Percentiles rank a stretch among this genome's conserved stretches.
phyloP scores from a whole-genome alignment of 2,888 invertebrate genomes.

The Hanleya hanleyi region DNA sequence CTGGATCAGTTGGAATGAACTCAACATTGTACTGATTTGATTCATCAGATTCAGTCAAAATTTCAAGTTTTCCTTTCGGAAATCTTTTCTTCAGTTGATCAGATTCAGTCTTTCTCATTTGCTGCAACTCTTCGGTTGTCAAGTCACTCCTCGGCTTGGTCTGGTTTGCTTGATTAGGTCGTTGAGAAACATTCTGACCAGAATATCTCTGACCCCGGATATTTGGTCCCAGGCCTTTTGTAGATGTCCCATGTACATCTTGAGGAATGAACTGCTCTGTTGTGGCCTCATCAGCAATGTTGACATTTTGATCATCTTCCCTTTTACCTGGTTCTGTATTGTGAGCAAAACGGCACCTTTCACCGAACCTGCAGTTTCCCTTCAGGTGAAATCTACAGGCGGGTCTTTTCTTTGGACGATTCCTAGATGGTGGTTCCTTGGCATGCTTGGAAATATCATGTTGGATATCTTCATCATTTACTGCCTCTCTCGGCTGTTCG shows the following conservation, averaged over 20 bases:
- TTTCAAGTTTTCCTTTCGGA: slow-evolving; percentile 45
- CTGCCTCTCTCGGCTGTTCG: background rate
- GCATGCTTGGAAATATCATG: background rate
- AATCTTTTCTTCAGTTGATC: slow-evolving; percentile 60
- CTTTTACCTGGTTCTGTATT: background rate
- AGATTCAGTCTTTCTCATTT: slow-evolving; percentile 57
- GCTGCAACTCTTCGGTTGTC: slow-evolving; percentile 39
- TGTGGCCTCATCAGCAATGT: background rate
- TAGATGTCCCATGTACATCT: background rate
- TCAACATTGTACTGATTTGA: slow-evolving; percentile 39
- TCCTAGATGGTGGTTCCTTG: background rate
- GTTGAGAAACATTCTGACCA: background rate
- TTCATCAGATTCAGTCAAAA: slow-evolving; percentile 43
- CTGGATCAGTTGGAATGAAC: slow-evolving; percentile 66
- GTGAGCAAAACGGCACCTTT: slow-evolving; percentile 53
- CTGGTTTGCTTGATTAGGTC: background rate
- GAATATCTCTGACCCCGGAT: background rate
- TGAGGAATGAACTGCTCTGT: background rate
- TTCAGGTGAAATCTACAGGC: slow-evolving; percentile 42
- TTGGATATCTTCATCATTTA: background rate
- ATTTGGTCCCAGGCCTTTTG: background rate
- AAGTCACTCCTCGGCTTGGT: slow-evolving; percentile 38
- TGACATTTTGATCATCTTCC: background rate
- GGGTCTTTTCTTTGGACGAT: background rate
- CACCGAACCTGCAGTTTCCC: slow-evolving; percentile 51